These are phyloP conservation scores for Cylloceria caligata DNA, from an alignment of 2,888 invertebrate species.

Conservation along the genomic window DNA sequence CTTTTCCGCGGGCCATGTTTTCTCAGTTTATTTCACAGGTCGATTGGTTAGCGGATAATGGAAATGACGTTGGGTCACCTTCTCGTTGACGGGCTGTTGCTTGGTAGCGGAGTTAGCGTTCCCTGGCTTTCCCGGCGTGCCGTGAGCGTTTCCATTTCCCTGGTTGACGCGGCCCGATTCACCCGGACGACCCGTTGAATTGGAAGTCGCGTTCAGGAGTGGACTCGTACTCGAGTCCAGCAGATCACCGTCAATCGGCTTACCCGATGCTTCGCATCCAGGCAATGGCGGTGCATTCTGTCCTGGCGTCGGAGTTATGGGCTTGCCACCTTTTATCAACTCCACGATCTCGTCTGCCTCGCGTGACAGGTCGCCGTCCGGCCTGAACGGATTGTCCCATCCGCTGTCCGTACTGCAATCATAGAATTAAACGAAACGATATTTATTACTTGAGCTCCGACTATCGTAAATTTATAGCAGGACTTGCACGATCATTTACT, in stretches of 20 bases:
- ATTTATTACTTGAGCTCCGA: neutral
- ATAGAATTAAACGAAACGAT: slow-evolving; percentile 75
- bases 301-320: slow-evolving; percentile 89
- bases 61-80: slow-evolving; percentile 77
- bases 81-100: slow-evolving; percentile 81
- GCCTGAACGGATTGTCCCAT: slow-evolving; percentile 99
- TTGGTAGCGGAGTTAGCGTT: slow-evolving; percentile 71
- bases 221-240: slow-evolving; percentile 82
- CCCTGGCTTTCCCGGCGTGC: slow-evolving; percentile 79
- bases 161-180: slow-evolving; percentile 76
- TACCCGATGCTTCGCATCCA: slow-evolving; percentile 82
- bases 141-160: slow-evolving; percentile 82
- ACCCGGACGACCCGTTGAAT: slow-evolving; percentile 76
- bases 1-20: slow-evolving; percentile 67
- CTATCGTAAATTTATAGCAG: neutral
- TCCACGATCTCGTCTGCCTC: slow-evolving; percentile 98
- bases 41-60: slow-evolving; percentile 70
- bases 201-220: slow-evolving; percentile 74
- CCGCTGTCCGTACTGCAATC: slow-evolving; percentile 95
- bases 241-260: slow-evolving; percentile 73
- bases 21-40: slow-evolving; percentile 66
- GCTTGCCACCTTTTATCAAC: slow-evolving; percentile 95
- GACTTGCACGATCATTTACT: neutral
- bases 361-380: slow-evolving; percentile 96
- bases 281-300: slow-evolving; percentile 86